Percentiles rank a stretch among this genome's conserved stretches.
phyloP scores from a whole-genome alignment of 2,888 invertebrate genomes.

The Drosophila tanythrix region DNA sequence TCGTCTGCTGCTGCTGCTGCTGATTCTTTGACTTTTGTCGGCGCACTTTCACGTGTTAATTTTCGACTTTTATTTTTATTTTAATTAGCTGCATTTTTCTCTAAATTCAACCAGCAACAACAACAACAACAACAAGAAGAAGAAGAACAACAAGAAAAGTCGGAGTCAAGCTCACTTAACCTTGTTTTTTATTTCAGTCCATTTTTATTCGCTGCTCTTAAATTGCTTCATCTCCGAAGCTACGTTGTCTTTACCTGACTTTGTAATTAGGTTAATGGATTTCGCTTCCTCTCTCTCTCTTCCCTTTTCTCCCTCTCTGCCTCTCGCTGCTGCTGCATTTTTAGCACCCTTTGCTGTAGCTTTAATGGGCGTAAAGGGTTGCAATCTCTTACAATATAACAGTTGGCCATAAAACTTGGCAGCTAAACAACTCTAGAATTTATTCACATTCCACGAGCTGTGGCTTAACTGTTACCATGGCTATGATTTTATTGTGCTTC shows the following conservation, averaged over 20 bases:
- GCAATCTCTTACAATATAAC: constrained; percentile 10
- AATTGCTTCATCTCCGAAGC: constrained; percentile 23
- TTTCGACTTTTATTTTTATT: constrained; percentile 24
- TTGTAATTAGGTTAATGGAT: constrained; percentile 76
- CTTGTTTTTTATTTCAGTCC: constrained; percentile 36
- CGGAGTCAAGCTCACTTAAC: constrained; percentile 48
- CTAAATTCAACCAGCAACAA: constrained; percentile 19
- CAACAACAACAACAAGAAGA: background rate
- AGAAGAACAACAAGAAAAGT: background rate
- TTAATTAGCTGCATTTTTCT: constrained; percentile 44
- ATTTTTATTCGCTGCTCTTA: constrained; percentile 27
- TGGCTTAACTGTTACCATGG: background rate
- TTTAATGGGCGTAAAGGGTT: constrained; percentile 24
- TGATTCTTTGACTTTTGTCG: constrained; percentile 24
- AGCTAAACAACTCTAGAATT: constrained; percentile 23
- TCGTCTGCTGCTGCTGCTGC: background rate
- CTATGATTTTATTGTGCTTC: background rate
- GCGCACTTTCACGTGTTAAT: constrained; percentile 33
- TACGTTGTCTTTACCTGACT: constrained; percentile 50
- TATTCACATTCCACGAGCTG: constrained; percentile 7
- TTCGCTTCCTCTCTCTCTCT: constrained; percentile 8
- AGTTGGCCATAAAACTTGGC: background rate
- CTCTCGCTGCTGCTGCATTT: constrained; percentile 50
- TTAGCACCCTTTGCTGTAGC: constrained; percentile 16
- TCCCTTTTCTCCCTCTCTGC: background rate